phyloP scores from a whole-genome alignment of 2,888 invertebrate species.

The Pachymerium ferrugineum region DNA sequence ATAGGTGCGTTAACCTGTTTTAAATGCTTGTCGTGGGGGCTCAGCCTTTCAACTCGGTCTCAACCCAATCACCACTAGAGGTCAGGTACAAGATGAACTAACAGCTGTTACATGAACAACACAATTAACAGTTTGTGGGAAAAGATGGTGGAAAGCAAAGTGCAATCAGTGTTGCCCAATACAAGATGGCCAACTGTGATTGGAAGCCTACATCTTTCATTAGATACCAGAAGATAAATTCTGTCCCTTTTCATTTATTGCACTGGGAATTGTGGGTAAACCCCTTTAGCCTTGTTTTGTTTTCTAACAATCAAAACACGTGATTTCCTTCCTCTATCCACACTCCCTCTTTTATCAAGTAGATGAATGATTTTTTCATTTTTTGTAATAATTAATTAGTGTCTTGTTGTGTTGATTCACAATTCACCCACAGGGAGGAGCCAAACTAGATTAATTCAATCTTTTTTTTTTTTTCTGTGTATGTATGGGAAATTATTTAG shows the following conservation, averaged over 20 bases:
- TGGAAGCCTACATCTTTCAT: slow-evolving; percentile 23
- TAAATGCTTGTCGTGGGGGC: slow-evolving; percentile 24
- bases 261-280: slow-evolving; percentile 11
- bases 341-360: not conserved
- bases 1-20: slow-evolving; percentile 15
- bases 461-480: not conserved
- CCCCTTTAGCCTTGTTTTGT: not conserved
- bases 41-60: slow-evolving; percentile 25
- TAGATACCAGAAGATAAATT: slow-evolving; percentile 24
- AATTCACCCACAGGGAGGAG: not conserved
- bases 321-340: not conserved
- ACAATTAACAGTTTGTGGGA: slow-evolving; percentile 25
- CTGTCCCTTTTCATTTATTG: slow-evolving; percentile 23
- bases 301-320: not conserved
- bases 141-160: slow-evolving; percentile 24
- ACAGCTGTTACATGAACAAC: slow-evolving; percentile 27
- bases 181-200: slow-evolving; percentile 27
- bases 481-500: too few species aligned
- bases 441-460: not conserved
- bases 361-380: not conserved
- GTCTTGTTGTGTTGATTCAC: slow-evolving; percentile 18
- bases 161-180: slow-evolving; percentile 27
- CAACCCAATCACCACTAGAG: slow-evolving; percentile 24
- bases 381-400: not conserved
- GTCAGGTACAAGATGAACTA: slow-evolving; percentile 27